Conservation (phyloP, 2,888 invertebrate species). For the Nemapogon koenigi region DNA sequence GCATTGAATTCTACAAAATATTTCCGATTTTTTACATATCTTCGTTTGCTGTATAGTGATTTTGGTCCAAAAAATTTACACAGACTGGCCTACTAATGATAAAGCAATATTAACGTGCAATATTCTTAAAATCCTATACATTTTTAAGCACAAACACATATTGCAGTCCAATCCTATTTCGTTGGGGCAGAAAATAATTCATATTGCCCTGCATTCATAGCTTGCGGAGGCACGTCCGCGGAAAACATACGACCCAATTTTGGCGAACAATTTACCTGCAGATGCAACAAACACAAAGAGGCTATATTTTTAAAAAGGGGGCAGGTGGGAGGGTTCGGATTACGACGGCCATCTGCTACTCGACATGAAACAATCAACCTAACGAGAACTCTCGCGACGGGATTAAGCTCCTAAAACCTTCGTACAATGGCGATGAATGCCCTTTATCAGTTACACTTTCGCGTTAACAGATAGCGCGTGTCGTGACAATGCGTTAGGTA, state of each 20-base stretch:
- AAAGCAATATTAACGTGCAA: no score
- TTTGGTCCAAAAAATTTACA: no score
- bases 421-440: conserved; percentile 41
- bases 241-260: conserved; percentile 53
- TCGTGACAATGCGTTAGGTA: conserved; percentile 49
- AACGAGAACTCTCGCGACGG: conserved; percentile 56
- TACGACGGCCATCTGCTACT: conserved; percentile 56
- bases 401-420: conserved; percentile 58
- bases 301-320: conserved; percentile 39
- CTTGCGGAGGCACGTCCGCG: conserved; percentile 35
- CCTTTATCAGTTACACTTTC: conserved; percentile 48
- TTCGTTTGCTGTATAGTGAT: no score
- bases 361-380: conserved; percentile 57
- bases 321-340: conserved; percentile 36
- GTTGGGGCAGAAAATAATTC: conserved; percentile 40
- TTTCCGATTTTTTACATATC: no score
- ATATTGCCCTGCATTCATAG: conserved; percentile 41
- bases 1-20: no score
- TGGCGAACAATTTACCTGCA: conserved; percentile 60
- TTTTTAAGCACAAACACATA: no score
- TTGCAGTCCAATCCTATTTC: conserved; percentile 8
- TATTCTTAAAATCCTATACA: no score
- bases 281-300: conserved; percentile 63
- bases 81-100: no score
- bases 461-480: conserved; percentile 55